Conservation (phyloP, 2,113 vertebrate species). For the Scopus umbretta region DNA sequence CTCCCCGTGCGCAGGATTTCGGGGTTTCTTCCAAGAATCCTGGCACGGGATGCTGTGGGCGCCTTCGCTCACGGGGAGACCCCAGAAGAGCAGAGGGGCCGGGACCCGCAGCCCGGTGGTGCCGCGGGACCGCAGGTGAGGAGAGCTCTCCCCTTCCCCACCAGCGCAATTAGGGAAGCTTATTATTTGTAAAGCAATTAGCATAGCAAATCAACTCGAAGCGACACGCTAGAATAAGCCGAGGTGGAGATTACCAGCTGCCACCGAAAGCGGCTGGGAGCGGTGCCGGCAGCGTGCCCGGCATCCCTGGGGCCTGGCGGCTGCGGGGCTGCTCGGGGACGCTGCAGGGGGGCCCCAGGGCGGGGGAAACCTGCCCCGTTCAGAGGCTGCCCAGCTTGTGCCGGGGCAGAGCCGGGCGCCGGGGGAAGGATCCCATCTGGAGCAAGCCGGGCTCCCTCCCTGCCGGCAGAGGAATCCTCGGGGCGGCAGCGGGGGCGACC, state of each 20-base stretch:
- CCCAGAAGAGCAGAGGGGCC: too few species aligned
- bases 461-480: neutral
- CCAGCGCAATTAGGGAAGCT: slow-evolving; percentile 5
- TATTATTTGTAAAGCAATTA: slow-evolving; percentile 14
- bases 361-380: neutral
- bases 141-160: neutral
- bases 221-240: neutral
- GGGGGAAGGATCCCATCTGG: rapidly evolving
- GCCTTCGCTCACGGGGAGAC: neutral
- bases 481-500: neutral
- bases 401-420: rapidly evolving
- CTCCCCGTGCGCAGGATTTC: rapidly evolving
- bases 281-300: neutral
- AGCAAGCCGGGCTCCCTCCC: neutral
- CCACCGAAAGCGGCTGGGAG: neutral
- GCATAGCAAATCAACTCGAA: neutral
- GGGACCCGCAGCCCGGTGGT: neutral
- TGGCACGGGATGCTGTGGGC: rapidly evolving
- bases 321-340: neutral
- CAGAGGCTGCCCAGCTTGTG: neutral
- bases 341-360: neutral
- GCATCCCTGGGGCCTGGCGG: neutral
- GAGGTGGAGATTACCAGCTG: neutral
- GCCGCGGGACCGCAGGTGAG: neutral
- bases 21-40: neutral